Percentiles rank a stretch among this genome's conserved stretches.
Conservation (phyloP, 2,113 vertebrate genomes). For the Rhizomys pruinosus region DNA sequence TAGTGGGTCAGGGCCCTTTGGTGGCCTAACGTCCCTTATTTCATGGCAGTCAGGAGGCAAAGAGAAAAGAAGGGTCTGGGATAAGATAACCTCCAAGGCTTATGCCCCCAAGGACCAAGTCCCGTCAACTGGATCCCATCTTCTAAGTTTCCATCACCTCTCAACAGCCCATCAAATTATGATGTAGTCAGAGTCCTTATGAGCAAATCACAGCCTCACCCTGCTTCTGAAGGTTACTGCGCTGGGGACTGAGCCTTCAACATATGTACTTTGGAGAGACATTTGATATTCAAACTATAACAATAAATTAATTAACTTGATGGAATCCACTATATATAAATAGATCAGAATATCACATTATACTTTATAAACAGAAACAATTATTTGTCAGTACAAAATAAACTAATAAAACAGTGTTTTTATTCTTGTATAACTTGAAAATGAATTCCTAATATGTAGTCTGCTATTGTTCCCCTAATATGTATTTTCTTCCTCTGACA, state of each 20-base stretch:
- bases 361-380: not conserved
- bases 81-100: not conserved
- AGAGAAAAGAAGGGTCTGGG: not conserved
- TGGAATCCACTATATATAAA: not conserved
- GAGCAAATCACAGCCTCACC: not conserved
- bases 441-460: not conserved
- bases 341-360: not conserved
- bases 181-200: not conserved
- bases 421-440: constrained; percentile 32
- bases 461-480: not conserved
- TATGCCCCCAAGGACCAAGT: not conserved
- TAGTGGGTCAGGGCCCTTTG: not conserved
- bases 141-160: not conserved
- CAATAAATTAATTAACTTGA: not conserved
- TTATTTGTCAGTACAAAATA: not conserved
- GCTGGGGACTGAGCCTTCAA: not conserved
- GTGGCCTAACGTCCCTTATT: not conserved
- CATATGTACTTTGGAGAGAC: not conserved
- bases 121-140: not conserved
- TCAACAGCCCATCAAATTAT: not conserved
- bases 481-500: not conserved
- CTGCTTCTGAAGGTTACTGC: not conserved
- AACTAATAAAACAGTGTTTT: not conserved
- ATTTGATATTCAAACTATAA: not conserved
- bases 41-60: not conserved